Base-by-base conservation (phyloP, 2,797 vertebrate genomes). In the Diplodus sargus region DNA sequence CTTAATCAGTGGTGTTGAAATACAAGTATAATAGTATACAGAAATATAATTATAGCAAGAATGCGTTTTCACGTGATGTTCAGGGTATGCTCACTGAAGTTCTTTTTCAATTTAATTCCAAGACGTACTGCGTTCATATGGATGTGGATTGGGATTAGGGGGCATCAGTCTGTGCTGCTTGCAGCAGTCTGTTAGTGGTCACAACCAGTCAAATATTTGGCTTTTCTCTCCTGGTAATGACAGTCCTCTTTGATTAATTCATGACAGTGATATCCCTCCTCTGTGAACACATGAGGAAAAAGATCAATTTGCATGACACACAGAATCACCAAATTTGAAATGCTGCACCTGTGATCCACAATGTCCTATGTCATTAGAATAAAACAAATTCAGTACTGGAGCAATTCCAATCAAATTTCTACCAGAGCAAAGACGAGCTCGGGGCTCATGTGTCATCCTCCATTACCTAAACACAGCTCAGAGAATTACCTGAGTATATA, bases 401-500 rank as follows among this genome's bases (percentile, higher is more conserved):
- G 30, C 7, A 49, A 58, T 42, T 74, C 22, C 18, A 39, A 17
- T 70, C 25, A 61, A n/a, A 56, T 47, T 47, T 23, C 2, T 52
- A 17, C 45, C 10, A 8, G 5, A 22, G 8, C 4, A 60, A 39
- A 20, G 49, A 56, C 17, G 1, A 2, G 15, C 45, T 52, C 34
- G 7, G 12, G 15, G 51, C 49, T 57, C 52, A 61, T 69, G 49
- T 58, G 77, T 61, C 69, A 61, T 28, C 49, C 17, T 71, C 23
- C 15, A 30, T 75, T 72, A 70, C 51, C 20, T 61, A 67, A 61
- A 22, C 4, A 20, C 3, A 60, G 15, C 11, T 14, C 52, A 59
- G 48, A 68, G 53, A 73, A 57, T 73, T 57, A 75, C 47, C 45
- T 53, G 49, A 64, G 69, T 74, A 17, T 54, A 77, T 65, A 57